These are phyloP conservation scores for Lineus longissimus DNA, from an alignment of 1,140 invertebrate species.

Conservation along the genomic window DNA sequence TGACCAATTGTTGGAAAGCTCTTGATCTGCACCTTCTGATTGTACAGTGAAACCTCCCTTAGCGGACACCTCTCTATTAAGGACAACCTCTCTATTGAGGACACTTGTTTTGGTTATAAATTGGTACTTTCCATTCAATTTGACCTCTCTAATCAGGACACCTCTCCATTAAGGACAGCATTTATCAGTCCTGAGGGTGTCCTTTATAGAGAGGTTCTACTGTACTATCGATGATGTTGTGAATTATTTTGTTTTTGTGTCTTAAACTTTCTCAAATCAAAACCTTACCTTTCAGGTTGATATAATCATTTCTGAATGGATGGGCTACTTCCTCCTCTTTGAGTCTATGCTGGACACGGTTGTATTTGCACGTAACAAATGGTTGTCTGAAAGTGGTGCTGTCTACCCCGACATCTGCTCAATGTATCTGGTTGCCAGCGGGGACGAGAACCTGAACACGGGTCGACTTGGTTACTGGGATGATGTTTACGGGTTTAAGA, in stretches of 20 bases:
- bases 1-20: too few relatives aligned
- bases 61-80: too few relatives aligned
- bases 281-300: constrained; percentile 35
- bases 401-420: constrained; percentile 48
- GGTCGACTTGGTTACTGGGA: constrained; percentile 47
- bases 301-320: constrained; percentile 54
- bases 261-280: not conserved
- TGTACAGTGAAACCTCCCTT: too few relatives aligned
- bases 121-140: too few relatives aligned
- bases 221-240: too few relatives aligned
- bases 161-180: too few relatives aligned
- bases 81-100: too few relatives aligned
- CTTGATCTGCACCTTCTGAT: too few relatives aligned
- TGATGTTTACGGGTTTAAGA: constrained; percentile 51
- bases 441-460: constrained; percentile 33
- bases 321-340: constrained; percentile 55
- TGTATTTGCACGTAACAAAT: constrained; percentile 47
- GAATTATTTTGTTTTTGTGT: not conserved
- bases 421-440: constrained; percentile 38
- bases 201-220: too few relatives aligned
- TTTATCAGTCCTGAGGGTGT: too few relatives aligned
- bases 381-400: constrained; percentile 37
- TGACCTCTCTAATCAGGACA: too few relatives aligned
- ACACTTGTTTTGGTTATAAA: too few relatives aligned
- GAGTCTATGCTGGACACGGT: constrained; percentile 56